Evolutionary conservation across 1,140 invertebrate genomes (phyloP), one percentile per base, ranked within the genome.

Genomic region (Drosophila aff.): DNA sequence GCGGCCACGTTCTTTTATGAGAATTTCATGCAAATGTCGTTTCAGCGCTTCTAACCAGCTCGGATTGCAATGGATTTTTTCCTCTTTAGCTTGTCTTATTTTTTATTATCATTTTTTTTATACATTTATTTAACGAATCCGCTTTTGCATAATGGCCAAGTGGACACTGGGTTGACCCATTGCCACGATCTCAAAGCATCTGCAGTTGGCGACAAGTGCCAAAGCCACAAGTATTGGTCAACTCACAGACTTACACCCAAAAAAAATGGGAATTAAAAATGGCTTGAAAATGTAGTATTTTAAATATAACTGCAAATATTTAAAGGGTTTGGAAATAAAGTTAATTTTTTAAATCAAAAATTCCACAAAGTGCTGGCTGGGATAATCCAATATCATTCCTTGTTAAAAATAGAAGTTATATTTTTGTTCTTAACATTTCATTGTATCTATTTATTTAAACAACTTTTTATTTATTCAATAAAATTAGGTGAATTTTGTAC

Each of bases 1-100:
- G 81, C 81, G 84, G 81, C 82, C 83, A 81, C 89, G 49, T 73
- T 87, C 80, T 79, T 84, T 90, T 89, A 89, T 89, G 77, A 76
- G 81, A 81, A 81, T 90, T 84, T 84, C 78, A 89, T 89, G 84
- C 77, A 81, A 89, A 89, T 71, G 28, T 18, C 23, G 13, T 16
- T 4, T 23, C 18, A 49, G 16, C 26, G 13, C 16, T 50, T 36
- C 23, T 46, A 49, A 78, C 50, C 67, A 71, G 67, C 63, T 71
- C 49, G 11, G 33, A 21, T 75, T 68, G 57, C 52, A 76, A 49
- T 26, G 38, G 46, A 46, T 50, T 58, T 18, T 18, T 72, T 59
- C 28, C 55, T 47, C 52, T 41, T 44, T 28, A 8, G 44, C 26
- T 40, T 41, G 21, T 26, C 10, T 49, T 26, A 18, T 46, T 23